Conservation (phyloP, 2,888 invertebrate species). For the Caenorhabditis uteleia region DNA sequence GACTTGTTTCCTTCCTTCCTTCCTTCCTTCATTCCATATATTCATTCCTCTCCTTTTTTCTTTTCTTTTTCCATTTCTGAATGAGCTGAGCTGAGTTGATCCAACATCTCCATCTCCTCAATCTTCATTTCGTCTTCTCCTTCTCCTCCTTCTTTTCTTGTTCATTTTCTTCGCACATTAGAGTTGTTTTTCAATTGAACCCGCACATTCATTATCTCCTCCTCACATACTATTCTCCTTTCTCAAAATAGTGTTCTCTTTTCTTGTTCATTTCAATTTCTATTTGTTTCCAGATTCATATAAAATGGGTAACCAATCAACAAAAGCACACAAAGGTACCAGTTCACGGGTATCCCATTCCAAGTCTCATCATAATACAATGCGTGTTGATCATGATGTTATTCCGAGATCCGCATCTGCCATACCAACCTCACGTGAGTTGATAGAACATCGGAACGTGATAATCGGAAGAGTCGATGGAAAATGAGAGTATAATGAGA, state of each 20-base stretch:
- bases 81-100: too few species aligned
- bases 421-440: constrained; percentile 22
- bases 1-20: too few species aligned
- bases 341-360: constrained; percentile 31
- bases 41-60: too few species aligned
- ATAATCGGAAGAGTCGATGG: too few species aligned
- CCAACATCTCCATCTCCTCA: too few species aligned
- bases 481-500: too few species aligned
- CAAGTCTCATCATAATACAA: constrained; percentile 22
- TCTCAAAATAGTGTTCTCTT: too few species aligned
- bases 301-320: constrained; percentile 35
- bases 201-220: neutral
- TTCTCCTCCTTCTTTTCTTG: neutral
- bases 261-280: neutral
- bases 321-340: constrained; percentile 20
- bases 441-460: too few species aligned
- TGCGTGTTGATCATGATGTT: constrained; percentile 24
- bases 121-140: neutral
- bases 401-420: constrained; percentile 46
- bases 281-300: neutral
- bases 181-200: too few species aligned
- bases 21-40: too few species aligned
- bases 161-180: neutral
- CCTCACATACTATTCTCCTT: neutral
- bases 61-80: too few species aligned